Base-by-base conservation (phyloP, 1,140 invertebrate genomes). In the Drosophila lini region DNA sequence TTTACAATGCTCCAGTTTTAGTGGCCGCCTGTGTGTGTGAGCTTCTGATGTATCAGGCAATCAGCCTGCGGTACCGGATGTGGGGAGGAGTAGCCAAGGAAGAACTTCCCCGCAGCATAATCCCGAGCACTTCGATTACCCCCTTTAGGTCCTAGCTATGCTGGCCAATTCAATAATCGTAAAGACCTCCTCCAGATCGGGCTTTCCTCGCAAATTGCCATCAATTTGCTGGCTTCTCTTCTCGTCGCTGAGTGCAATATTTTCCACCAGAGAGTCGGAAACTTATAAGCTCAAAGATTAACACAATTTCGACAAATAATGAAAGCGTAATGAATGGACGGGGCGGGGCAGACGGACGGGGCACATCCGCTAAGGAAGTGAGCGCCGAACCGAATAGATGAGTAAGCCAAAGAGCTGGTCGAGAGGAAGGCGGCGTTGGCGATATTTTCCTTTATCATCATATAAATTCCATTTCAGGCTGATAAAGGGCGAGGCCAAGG, bases 291-390 rank as follows among this genome's bases (percentile, higher is more conserved):
- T 83, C 83, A 80, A 80, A 88, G 84, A 83, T 86, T 86, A 86
- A 88, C 83, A 89, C 83, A 88, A 89, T 88, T 86, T 89, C 80
- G 83, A 77, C 83, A 83, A 88, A 89, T 89, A 88, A 88, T 89
- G 84, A 77, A 74, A 83, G 77, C 83, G 79, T 88, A 83, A 83
- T 88, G 84, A 88, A 88, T 78, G 45, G 31, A 55, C 22, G 69
- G 32, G 47, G 28, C 34, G 50, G 19, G 44, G 38, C 3, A 3
- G 13, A 15, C 44, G 19, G 28, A 59, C 36, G 32, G 10, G 11
- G 50, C 50, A 53, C 61, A 53, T 52, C 47, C 41, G 63, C 61
- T 40, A 16, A 32, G 64, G 60, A 67, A 67, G 63, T 67, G 34
- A 48, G 45, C 34, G 36, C 25, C n/a, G 62, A 36, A 10, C 60